A percentile compares a stretch with the other conserved stretches of the same genome.
Evolutionary conservation across 2,113 vertebrate genomes (phyloP).

Genomic region (Toxotes chatareus): DNA sequence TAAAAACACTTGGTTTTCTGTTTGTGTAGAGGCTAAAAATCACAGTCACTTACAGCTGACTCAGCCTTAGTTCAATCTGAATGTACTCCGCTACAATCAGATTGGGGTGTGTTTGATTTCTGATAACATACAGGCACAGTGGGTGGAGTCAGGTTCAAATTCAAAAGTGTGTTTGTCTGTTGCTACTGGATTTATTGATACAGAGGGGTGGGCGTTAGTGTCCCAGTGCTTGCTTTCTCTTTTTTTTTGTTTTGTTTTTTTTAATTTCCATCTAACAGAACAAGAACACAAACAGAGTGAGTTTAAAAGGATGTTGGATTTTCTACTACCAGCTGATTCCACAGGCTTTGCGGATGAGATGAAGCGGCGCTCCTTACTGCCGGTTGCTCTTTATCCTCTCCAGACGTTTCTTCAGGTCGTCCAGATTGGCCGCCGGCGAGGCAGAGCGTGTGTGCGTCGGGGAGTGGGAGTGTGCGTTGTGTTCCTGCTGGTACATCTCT

Average conservation of each 20-base stretch:
- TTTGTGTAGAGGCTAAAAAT: not conserved
- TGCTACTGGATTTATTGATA: slow-evolving; percentile 30
- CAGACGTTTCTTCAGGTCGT: slow-evolving; percentile 99
- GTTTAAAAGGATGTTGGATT: slow-evolving; percentile 18
- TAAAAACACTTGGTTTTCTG: slow-evolving; percentile 19
- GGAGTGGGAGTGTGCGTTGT: slow-evolving; percentile 88
- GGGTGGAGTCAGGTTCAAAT: slow-evolving; percentile 57
- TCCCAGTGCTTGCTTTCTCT: slow-evolving; percentile 39
- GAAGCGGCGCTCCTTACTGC: slow-evolving; percentile 80
- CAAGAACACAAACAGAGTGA: slow-evolving; percentile 35
- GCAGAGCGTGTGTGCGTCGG: slow-evolving; percentile 83
- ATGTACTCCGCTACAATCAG: slow-evolving; percentile 15
- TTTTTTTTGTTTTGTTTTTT: not conserved
- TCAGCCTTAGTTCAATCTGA: slow-evolving; percentile 7
- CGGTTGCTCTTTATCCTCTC: slow-evolving; percentile 99
- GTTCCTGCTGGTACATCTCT: slow-evolving; percentile 95
- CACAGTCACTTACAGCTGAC: not conserved
- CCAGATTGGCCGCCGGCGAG: slow-evolving; percentile 92
- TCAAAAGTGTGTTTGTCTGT: slow-evolving; percentile 11
- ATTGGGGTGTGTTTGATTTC: slow-evolving; percentile 30
- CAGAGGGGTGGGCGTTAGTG: slow-evolving; percentile 1
- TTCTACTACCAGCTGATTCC: slow-evolving; percentile 19
- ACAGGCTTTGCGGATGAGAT: slow-evolving; percentile 1
- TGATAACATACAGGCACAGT: slow-evolving; percentile 64
- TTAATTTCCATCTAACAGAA: slow-evolving; percentile 15